Base-by-base conservation (phyloP, 2,888 invertebrate genomes). In the Pasiphila rectangulata region DNA sequence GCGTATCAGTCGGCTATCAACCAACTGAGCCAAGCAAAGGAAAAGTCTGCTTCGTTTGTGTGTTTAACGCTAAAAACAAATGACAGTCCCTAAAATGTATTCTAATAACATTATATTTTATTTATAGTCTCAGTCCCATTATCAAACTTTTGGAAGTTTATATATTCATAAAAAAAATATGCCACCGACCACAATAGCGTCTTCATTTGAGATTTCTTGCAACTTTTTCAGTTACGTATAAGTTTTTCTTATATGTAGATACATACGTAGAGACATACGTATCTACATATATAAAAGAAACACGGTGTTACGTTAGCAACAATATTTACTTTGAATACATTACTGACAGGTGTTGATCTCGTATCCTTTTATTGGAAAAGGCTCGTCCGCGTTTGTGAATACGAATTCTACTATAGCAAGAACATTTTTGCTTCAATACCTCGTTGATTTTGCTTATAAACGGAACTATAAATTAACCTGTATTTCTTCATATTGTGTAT, bases 291-390 rank as follows among this genome's bases (percentile, higher is more conserved):
- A 19, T 4, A 30, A 20, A 39, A 17, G 42, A 20, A 34, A 25
- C 19, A 35, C 49, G 54, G 52, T 57, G 49, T 55, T 63, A 66
- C 63, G 65, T 69, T 69, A 67, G 62, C 66, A 63, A 65, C 65
- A 67, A 68, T 64, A 61, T 64, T 73, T 80, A 78, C 82, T 79
- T 76, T 68, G 64, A 63, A 77, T 79, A 79, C 69, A 78, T 67
- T 59, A 64, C 62, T 70, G 75, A 72, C 80, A 85, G 81, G 83
- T 84, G 82, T 67, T 70, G 70, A 67, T 68, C 63, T 63, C 59
- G 61, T 66, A 59, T 64, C 63, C 60, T 64, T 67, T 62, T 75
- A 72, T 73, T 72, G 69, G 73, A 72, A 72, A 57, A 74, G 72
- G 66, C 64, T 60, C 42, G 60, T 54, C 47, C 63, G 66, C 65